These are phyloP conservation scores for Eulemur albifrons DNA, from an alignment of 2,797 vertebrate genomes.

Conservation along the genomic window DNA sequence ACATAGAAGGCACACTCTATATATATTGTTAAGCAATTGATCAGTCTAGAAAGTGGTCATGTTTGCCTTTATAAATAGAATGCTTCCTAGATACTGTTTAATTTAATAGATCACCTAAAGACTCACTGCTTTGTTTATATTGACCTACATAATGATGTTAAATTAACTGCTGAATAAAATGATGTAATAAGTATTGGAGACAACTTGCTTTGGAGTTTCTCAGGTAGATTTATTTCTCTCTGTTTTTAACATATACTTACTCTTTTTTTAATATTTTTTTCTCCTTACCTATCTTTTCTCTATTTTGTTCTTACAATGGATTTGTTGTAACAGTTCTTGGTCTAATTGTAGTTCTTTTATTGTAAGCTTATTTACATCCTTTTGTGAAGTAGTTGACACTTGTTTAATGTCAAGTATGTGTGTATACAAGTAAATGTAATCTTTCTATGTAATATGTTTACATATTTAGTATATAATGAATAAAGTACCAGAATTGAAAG, in stretches of 20 bases:
- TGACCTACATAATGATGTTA: neutral
- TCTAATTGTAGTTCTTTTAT: constrained; percentile 9
- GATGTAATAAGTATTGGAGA: neutral
- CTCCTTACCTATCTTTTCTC: neutral
- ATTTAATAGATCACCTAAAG: neutral
- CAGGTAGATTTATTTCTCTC: neutral
- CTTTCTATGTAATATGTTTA: neutral
- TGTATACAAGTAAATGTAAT: neutral
- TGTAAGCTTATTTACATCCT: neutral
- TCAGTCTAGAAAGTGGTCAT: neutral
- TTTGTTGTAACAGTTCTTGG: neutral
- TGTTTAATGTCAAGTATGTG: neutral
- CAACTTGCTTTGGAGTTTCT: constrained; percentile 6
- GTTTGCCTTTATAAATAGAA: neutral
- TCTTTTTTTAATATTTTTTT: neutral
- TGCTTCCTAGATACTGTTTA: neutral
- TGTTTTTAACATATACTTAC: neutral
- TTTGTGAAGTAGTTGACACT: neutral
- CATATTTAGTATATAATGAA: neutral
- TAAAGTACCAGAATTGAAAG: neutral
- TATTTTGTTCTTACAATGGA: neutral
- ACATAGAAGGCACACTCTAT: neutral
- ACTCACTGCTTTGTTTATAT: neutral
- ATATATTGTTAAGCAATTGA: neutral
- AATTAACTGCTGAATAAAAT: neutral